Conservation (phyloP, 2,888 invertebrate species). For the Eristalis intricaria region DNA sequence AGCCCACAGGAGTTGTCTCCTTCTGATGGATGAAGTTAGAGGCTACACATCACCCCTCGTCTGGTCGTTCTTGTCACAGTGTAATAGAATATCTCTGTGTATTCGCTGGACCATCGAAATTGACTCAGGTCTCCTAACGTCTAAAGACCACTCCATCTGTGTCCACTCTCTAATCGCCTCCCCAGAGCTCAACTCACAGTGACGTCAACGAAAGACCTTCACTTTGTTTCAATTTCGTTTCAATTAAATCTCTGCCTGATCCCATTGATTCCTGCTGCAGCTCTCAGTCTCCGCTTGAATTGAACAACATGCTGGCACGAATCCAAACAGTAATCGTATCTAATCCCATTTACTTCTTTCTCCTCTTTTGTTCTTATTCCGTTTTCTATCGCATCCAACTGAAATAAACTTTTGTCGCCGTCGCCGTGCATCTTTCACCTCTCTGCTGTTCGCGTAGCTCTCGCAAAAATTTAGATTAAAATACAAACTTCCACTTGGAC, state of each 20-base stretch:
- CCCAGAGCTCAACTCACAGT: too few relatives aligned
- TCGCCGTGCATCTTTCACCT: constrained; percentile 11
- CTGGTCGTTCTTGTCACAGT: too few relatives aligned
- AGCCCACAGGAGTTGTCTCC: too few relatives aligned
- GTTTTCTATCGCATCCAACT: background rate
- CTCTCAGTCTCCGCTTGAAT: background rate
- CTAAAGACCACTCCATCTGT: background rate
- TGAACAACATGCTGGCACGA: background rate
- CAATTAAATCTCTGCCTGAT: background rate
- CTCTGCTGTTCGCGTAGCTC: background rate
- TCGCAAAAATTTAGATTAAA: constrained; percentile 11
- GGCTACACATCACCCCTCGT: too few relatives aligned
- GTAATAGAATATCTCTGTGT: too few relatives aligned
- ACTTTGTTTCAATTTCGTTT: background rate
- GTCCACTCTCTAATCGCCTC: too few relatives aligned
- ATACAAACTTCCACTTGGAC: constrained; percentile 56
- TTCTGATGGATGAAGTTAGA: too few relatives aligned
- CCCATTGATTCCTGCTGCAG: background rate
- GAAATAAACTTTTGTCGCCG: background rate
- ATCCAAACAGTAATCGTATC: constrained; percentile 1
- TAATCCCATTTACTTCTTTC: background rate
- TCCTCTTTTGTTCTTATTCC: background rate
- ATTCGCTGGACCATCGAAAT: background rate
- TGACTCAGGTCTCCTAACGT: too few relatives aligned
- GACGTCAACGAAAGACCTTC: background rate